Evolutionary conservation across 2,113 vertebrate species (phyloP).

Genomic region (Apodemus speciosus): DNA sequence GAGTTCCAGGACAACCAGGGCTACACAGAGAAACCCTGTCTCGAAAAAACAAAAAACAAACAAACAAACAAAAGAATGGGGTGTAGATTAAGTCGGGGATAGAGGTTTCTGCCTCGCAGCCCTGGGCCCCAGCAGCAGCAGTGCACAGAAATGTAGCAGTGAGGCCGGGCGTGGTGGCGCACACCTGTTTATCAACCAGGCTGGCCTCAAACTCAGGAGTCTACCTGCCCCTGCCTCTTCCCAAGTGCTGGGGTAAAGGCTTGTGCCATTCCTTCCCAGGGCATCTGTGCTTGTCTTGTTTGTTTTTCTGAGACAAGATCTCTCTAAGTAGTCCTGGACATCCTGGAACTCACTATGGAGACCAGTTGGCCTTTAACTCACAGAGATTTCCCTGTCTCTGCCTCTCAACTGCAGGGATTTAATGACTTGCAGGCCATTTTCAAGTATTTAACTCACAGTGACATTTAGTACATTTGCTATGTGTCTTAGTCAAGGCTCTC

Average conservation of each 20-base stretch:
- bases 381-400: not conserved
- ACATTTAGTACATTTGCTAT: not conserved
- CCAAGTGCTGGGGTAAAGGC: not conserved
- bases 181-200: too few species aligned
- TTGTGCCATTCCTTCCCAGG: not conserved
- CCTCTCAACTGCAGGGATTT: not conserved
- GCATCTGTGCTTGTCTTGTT: not conserved
- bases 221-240: not conserved
- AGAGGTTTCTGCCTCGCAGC: not conserved
- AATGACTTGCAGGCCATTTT: not conserved
- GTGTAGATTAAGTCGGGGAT: too few species aligned
- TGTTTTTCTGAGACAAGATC: not conserved
- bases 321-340: not conserved
- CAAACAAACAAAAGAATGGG: too few species aligned
- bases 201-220: not conserved
- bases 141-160: too few species aligned
- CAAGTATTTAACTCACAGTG: not conserved
- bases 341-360: not conserved
- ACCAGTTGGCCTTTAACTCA: not conserved
- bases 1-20: too few species aligned
- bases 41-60: too few species aligned
- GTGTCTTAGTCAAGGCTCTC: too few species aligned
- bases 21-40: too few species aligned
- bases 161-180: too few species aligned
- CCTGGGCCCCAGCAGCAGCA: not conserved